These are phyloP conservation scores for Petrocephalus microphthalmus DNA, from an alignment of 2,113 vertebrate species.

Conservation along the genomic window DNA sequence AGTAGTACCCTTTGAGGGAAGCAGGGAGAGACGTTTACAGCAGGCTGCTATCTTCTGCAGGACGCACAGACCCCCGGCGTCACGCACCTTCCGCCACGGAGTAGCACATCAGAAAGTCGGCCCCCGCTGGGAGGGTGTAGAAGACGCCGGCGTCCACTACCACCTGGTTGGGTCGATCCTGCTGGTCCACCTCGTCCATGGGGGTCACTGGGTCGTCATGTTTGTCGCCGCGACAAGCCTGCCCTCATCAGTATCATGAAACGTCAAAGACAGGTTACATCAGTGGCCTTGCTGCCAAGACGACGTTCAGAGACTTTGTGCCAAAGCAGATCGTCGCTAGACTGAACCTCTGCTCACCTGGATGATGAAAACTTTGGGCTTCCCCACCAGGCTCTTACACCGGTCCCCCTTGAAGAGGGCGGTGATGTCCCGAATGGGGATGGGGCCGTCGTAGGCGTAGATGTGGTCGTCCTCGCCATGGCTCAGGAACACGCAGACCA, in stretches of 20 bases:
- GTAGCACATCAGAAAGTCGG: conserved; percentile 96
- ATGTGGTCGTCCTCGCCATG: conserved; percentile 79
- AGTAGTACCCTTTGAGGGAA: conserved; percentile 75
- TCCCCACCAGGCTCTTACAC: conserved; percentile 80
- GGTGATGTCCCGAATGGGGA: conserved; percentile 69
- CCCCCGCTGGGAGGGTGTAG: conserved; percentile 80
- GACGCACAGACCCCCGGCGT: conserved; percentile 30
- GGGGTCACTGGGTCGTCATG: conserved; percentile 55
- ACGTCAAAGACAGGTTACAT: background rate
- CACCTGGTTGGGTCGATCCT: conserved; percentile 46
- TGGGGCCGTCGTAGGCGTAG: conserved; percentile 69
- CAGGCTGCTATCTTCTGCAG: conserved; percentile 7
- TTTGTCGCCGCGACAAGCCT: conserved; percentile 70
- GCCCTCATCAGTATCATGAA: background rate
- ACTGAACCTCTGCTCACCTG: conserved; percentile 68
- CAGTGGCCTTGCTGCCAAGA: background rate
- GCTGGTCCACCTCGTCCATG: conserved; percentile 61
- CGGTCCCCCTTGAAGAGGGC: conserved; percentile 78
- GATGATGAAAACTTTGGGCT: conserved; percentile 93
- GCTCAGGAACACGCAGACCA: conserved; percentile 83
- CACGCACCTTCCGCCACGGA: conserved; percentile 88
- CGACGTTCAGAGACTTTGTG: background rate
- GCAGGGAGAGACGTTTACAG: background rate
- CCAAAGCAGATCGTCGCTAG: background rate
- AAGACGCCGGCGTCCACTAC: conserved; percentile 74